Evolutionary conservation across 2,113 vertebrate species (phyloP), one percentile per base, ranked within the genome.

Genomic region (Hiodon tergisus): DNA sequence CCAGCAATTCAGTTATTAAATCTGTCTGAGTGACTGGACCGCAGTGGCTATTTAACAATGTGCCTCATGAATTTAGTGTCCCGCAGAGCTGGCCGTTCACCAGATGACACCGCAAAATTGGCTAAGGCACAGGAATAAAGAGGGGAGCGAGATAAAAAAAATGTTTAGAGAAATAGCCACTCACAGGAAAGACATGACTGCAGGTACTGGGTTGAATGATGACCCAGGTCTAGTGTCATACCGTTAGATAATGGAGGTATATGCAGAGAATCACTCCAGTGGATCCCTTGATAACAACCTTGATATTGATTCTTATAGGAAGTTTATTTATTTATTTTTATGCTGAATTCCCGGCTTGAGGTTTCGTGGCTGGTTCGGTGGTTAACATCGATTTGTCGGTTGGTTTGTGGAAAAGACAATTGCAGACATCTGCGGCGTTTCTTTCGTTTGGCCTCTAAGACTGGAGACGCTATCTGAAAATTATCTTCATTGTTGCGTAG

Each of bases 331-430:
- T 31, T 31, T 31, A 31, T 31, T 31, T 31, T 31, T 31, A 31
- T 31, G 31, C 31, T 31, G 31, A 31, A 31, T 31, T 31, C 31
- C 31, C 31, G 31, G 31, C 31, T 31, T 31, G 31, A 1, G 31
- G 31, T 31, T 31, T 31, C 31, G 31, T 31, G 31, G 31, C 31
- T 31, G 31, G 31, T 31, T 31, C 1, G 31, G 31, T 31, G 31
- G 54, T 57, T 67, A 75, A 76, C 55, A 76, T 77, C 80, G 82
- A 86, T 80, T 78, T 80, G 82, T 79, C 78, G 78, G 69, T 73
- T 73, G 17, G 73, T 81, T 82, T 79, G 75, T 75, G 52, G 31
- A 79, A 67, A 73, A 83, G 70, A 67, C 76, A 69, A 79, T 80
- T 78, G 73, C 71, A 58, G 67, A 77, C 77, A 55, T 54, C 63